Evolutionary conservation across 2,797 vertebrate species (phyloP), one percentile per base, ranked within the genome.

Genomic region (Danio albolineatus): DNA sequence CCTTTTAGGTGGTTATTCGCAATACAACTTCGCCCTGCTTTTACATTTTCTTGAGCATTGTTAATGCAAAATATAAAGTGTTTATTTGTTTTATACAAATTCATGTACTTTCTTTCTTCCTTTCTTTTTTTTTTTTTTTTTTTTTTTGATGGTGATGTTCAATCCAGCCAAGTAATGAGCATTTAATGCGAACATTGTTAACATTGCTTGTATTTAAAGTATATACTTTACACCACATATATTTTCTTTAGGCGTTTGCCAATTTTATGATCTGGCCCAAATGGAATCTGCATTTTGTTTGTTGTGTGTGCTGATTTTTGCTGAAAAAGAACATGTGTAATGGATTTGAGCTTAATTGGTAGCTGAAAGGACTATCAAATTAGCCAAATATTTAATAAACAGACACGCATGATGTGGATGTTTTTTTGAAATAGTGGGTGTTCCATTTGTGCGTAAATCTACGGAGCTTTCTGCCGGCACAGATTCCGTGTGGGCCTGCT

Each of bases 301-400:
- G 28, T 28, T 1, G 28, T 28, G 28, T 28, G 87, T 87, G 83
- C 87, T 28, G 28, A 28, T 28, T 28, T 91, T 85, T 84, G 86
- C 88, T 85, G 87, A 86, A 83, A 85, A 89, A 85, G 79, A 85
- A 73, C 88, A 84, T 86, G 87, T 88, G 86, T 84, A 90, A 78
- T 89, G 87, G 87, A 91, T 86, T 89, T 90, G 57, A 38, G 39
- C 66, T 53, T 53, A 49, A 70, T 70, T 4, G 0, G 66, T 39
- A 13, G 28, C 48, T 53, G 48, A 70, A 70, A 72, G 17, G n/a
- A 6, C 36, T 8, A 21, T 49, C 46, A 62, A 43, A 65, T 44
- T 57, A 57, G 39, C 39, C 60, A 53, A 41, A 43, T 64, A 62
- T 75, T 64, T 51, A 64, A 64, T 62, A 62, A 74, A 10, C 7